Evolutionary conservation across 2,888 invertebrate species (phyloP).

Genomic region (Eupithecia pulchellata): DNA sequence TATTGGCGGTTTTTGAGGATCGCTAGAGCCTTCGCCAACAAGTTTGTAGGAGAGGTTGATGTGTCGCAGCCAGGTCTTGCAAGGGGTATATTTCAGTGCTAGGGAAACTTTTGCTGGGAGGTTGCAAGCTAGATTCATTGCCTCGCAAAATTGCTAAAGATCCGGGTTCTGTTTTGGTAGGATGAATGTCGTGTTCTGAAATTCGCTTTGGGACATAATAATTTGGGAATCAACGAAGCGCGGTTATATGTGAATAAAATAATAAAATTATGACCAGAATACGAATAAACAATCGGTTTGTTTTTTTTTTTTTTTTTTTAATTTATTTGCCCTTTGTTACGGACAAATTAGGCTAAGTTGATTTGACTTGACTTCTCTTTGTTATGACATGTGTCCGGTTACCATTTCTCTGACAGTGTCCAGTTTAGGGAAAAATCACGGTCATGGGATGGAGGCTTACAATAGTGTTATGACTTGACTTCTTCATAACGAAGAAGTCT

Average conservation of each 20-base stretch:
- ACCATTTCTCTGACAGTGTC: no score
- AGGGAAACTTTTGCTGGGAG: constrained; percentile 20
- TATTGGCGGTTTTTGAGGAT: constrained; percentile 59
- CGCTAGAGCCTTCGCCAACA: constrained; percentile 54
- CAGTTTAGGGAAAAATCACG: no score
- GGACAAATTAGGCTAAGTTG: no score
- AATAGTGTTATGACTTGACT: no score
- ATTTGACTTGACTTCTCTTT: no score
- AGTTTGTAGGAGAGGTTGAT: constrained; percentile 70
- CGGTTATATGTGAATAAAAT: no score
- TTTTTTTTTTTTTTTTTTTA: neutral
- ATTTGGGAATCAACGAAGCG: neutral
- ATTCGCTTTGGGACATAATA: neutral
- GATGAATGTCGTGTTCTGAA: neutral
- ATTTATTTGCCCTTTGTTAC: no score
- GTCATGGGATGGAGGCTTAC: no score
- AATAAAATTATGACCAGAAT: no score
- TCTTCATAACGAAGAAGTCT: no score
- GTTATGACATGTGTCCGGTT: no score
- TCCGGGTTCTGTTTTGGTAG: neutral
- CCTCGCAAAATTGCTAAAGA: neutral
- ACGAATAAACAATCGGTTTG: neutral
- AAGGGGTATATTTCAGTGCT: constrained; percentile 20
- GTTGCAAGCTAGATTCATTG: constrained; percentile 29
- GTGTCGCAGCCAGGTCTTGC: constrained; percentile 47